These are phyloP conservation scores for Hirtodrosophila confusa DNA, from an alignment of 2,888 invertebrate species.

Conservation along the genomic window DNA sequence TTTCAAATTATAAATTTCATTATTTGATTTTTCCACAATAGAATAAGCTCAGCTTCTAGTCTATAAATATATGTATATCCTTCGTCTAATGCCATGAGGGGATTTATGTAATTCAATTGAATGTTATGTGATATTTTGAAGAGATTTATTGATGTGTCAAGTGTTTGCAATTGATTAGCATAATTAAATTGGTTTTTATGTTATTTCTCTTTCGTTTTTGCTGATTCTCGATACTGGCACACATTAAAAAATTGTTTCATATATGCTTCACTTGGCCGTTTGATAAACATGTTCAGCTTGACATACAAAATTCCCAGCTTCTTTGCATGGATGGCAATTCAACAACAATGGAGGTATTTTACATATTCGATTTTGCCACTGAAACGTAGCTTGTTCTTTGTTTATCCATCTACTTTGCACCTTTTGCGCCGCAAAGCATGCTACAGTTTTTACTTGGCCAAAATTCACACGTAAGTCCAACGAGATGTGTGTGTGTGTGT, in stretches of 20 bases:
- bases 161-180: constrained; percentile 65
- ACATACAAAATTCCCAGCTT: constrained; percentile 18
- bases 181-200: constrained; percentile 53
- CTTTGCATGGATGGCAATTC: not conserved
- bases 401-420: constrained; percentile 73
- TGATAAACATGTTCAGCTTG: constrained; percentile 50
- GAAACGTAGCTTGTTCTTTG: constrained; percentile 54
- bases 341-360: constrained; percentile 34
- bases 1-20: not conserved
- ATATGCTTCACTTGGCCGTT: constrained; percentile 13
- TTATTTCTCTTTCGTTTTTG: constrained; percentile 10
- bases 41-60: not conserved
- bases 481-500: not conserved
- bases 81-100: not conserved
- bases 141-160: constrained; percentile 64
- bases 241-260: constrained; percentile 11
- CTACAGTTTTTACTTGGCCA: constrained; percentile 34
- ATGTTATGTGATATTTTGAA: constrained; percentile 34
- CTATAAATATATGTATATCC: constrained; percentile 29
- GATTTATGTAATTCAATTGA: constrained; percentile 45
- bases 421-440: constrained; percentile 51
- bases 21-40: not conserved
- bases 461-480: constrained; percentile 24
- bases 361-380: constrained; percentile 45
- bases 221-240: constrained; percentile 11